Conservation (phyloP, 1,140 invertebrate genomes). For the Asobara japonica region DNA sequence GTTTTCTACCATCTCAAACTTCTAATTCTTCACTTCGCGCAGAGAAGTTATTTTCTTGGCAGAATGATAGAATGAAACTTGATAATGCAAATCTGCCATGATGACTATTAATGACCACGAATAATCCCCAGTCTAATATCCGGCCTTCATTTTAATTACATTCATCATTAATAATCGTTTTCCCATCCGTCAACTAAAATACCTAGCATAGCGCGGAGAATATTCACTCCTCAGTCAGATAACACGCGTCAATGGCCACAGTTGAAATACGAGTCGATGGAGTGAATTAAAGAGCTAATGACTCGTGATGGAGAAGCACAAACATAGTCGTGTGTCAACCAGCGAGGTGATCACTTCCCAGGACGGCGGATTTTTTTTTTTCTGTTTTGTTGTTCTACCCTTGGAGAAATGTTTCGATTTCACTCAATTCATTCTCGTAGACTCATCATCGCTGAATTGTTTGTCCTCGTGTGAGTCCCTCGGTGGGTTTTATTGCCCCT, state of each 20-base stretch:
- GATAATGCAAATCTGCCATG: background rate
- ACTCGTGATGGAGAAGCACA: slow-evolving; percentile 46
- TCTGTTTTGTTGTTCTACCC: slow-evolving; percentile 37
- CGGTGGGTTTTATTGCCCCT: slow-evolving; percentile 6
- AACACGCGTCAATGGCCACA: background rate
- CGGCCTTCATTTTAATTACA: slow-evolving; percentile 27
- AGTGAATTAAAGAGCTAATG: slow-evolving; percentile 45
- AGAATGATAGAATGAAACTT: background rate
- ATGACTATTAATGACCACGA: slow-evolving; percentile 12
- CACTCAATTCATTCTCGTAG: background rate
- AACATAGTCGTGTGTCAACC: slow-evolving; percentile 46
- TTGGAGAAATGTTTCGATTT: slow-evolving; percentile 7
- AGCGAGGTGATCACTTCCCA: slow-evolving; percentile 32
- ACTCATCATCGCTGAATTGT: slow-evolving; percentile 3
- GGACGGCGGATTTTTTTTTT: slow-evolving; percentile 16
- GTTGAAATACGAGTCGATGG: slow-evolving; percentile 36
- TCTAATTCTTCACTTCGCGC: too few relatives aligned
- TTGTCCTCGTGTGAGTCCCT: slow-evolving; percentile 22
- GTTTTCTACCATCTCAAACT: too few relatives aligned
- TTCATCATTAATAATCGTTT: slow-evolving; percentile 28
- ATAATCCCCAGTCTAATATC: slow-evolving; percentile 30
- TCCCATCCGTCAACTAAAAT: background rate
- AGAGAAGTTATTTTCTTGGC: too few relatives aligned
- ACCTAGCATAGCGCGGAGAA: too few relatives aligned
- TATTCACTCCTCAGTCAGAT: slow-evolving; percentile 6